Evolutionary conservation across 1,140 invertebrate genomes (phyloP).

Genomic region (Acyrthosiphon pisum): DNA sequence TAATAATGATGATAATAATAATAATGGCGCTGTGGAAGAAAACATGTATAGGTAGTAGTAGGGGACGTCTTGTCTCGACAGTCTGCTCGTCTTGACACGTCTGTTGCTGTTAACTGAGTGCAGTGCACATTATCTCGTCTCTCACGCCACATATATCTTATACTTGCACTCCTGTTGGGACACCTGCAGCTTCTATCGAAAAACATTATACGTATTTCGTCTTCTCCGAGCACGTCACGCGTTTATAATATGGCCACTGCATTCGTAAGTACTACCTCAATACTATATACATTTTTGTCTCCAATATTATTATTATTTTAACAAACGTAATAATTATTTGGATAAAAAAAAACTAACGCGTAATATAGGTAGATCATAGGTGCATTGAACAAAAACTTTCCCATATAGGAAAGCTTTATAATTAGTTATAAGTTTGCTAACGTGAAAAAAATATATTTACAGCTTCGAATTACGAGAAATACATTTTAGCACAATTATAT

Average conservation of each 20-base stretch:
- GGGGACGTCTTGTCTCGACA: not conserved
- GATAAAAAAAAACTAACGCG: not conserved
- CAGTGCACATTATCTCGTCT: slow-evolving; percentile 7
- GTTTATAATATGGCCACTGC: not conserved
- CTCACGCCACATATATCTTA: not conserved
- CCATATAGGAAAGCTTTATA: not conserved
- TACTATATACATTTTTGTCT: not conserved
- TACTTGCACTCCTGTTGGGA: not conserved
- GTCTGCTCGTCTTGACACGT: not conserved
- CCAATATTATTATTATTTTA: not conserved
- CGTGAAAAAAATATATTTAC: no score
- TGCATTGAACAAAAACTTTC: not conserved
- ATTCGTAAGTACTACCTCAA: not conserved
- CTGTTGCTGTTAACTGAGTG: not conserved
- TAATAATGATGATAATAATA: not conserved
- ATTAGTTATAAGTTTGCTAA: not conserved
- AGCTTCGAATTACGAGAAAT: not conserved
- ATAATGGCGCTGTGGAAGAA: not conserved
- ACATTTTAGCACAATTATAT: not conserved
- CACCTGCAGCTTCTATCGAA: not conserved
- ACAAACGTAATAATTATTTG: not conserved
- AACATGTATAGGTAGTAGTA: not conserved
- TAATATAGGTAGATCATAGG: not conserved
- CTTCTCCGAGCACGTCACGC: not conserved
- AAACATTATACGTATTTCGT: not conserved